A percentile compares a stretch with the other conserved stretches of the same genome.
phyloP scores from a whole-genome alignment of 2,797 vertebrate genomes.

The Rhincodon typus region DNA sequence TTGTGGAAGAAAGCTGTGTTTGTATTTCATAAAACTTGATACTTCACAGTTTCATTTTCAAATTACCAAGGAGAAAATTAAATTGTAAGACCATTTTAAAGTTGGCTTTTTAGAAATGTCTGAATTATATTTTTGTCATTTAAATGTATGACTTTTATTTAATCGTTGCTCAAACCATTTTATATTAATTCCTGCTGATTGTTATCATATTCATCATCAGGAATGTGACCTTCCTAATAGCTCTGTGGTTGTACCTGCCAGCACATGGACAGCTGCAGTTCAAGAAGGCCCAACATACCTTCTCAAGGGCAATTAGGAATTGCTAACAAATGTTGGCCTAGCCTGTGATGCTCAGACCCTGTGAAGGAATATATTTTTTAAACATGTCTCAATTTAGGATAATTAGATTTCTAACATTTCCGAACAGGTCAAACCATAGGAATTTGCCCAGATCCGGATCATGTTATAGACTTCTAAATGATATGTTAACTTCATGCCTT shows the following conservation, averaged over 20 bases:
- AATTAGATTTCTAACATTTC: background rate
- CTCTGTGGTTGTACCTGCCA: too few relatives aligned
- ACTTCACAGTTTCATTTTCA: background rate
- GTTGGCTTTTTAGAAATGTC: background rate
- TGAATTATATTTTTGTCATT: background rate
- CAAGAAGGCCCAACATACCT: too few relatives aligned
- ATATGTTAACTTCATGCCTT: background rate
- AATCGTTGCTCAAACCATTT: background rate
- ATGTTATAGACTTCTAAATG: background rate
- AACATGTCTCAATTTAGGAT: background rate
- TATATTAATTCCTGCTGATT: conserved; percentile 8
- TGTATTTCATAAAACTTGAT: background rate
- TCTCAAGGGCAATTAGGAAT: too few relatives aligned
- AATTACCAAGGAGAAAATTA: background rate
- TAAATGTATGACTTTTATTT: background rate
- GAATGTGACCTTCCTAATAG: too few relatives aligned
- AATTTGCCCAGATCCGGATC: background rate
- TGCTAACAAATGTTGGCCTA: too few relatives aligned
- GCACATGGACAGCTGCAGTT: too few relatives aligned
- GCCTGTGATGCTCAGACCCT: too few relatives aligned
- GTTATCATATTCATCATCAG: background rate
- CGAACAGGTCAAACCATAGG: background rate
- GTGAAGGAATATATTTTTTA: too few relatives aligned
- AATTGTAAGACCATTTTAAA: background rate
- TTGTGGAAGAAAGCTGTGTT: background rate